A percentile compares a stretch with the other conserved stretches of the same genome.
These are phyloP conservation scores for Mus spretus DNA, from an alignment of 2,797 vertebrate genomes.

Conservation along the genomic window DNA sequence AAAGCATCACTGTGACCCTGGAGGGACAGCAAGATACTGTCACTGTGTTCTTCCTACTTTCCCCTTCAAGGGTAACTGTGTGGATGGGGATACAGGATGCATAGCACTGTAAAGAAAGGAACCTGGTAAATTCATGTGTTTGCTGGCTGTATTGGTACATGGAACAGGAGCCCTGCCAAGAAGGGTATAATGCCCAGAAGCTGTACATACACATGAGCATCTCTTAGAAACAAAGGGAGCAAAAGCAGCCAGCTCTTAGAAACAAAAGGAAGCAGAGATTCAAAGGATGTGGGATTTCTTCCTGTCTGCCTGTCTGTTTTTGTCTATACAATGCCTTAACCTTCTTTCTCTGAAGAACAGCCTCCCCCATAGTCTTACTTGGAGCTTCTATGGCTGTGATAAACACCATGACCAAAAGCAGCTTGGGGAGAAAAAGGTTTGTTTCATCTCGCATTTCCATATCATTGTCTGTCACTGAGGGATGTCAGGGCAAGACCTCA, in stretches of 20 bases:
- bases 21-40: neutral
- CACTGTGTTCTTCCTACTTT: neutral
- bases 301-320: neutral
- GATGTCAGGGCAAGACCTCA: neutral
- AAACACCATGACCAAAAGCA: neutral
- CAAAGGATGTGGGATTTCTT: neutral
- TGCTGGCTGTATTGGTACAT: neutral
- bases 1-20: neutral
- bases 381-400: neutral
- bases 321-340: neutral
- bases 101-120: neutral
- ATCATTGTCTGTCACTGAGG: neutral
- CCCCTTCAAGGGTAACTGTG: neutral
- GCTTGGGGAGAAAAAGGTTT: neutral
- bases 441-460: neutral
- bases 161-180: neutral
- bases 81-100: neutral
- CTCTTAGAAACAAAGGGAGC: neutral
- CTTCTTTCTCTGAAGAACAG: constrained; percentile 5
- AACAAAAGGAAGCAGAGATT: neutral
- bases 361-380: neutral
- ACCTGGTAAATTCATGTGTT: neutral
- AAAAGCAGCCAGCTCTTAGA: neutral
- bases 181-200: neutral
- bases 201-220: fast-evolving